Percentiles rank a stretch among this genome's conserved stretches.
These are phyloP conservation scores for Xenops minutus DNA, from an alignment of 2,797 vertebrate genomes.

Conservation along the genomic window DNA sequence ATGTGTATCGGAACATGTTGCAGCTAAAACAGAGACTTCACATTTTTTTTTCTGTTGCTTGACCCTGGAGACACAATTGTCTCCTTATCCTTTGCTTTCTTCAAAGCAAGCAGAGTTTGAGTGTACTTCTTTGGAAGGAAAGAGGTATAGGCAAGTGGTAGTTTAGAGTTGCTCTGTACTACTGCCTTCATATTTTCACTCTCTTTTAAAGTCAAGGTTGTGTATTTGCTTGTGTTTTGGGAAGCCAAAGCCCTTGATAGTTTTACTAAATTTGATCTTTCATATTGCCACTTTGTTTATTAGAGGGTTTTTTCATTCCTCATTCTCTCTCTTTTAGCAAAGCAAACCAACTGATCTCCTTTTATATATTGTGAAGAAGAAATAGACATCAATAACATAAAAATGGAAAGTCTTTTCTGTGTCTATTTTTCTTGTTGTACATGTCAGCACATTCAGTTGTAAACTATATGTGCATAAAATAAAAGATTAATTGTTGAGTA, in stretches of 20 bases:
- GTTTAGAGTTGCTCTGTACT: neutral
- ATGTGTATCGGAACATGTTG: neutral
- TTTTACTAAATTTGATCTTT: neutral
- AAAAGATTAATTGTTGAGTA: neutral
- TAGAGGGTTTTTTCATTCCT: neutral
- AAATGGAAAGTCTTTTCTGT: neutral
- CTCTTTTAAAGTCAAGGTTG: neutral
- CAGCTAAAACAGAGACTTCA: neutral
- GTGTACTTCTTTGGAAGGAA: neutral
- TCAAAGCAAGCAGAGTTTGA: neutral
- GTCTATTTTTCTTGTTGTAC: neutral
- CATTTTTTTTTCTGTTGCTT: neutral
- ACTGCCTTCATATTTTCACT: neutral
- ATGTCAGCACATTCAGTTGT: neutral
- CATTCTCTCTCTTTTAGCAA: neutral
- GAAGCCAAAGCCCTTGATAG: neutral
- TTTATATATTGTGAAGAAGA: neutral
- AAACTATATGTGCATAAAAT: neutral
- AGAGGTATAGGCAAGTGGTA: neutral
- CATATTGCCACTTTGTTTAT: neutral
- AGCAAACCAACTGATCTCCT: neutral
- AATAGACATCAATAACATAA: neutral
- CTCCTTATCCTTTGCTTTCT: neutral
- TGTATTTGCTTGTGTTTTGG: neutral
- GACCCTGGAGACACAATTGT: neutral